Evolutionary conservation across 2,797 vertebrate genomes (phyloP), one percentile per base, ranked within the genome.

Genomic region (Sparus aurata): DNA sequence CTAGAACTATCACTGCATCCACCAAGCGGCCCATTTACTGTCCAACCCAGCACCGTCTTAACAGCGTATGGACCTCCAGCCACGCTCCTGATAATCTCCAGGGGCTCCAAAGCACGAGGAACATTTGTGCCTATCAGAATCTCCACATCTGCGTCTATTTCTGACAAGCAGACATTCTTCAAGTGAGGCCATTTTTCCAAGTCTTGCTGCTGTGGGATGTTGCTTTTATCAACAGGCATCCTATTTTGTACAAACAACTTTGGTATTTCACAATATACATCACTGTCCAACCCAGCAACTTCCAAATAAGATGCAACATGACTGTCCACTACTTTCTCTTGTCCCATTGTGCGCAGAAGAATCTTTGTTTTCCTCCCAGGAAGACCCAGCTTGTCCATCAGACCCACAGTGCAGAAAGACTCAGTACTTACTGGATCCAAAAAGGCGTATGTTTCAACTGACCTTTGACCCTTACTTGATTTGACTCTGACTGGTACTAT

Each of bases 151-250:
- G 70, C 49, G 38, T 74, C 58, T 3, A 80, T 74, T 15, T 73
- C 52, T 45, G 59, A 58, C 22, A 69, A 22, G 15, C 46, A 47
- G 3, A 78, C 63, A 22, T 68, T 5, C 4, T 18, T 75, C 25
- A 86, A 49, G 27, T 75, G 63, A 30, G 79, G 79, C 79, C 72
- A 82, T 23, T 73, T 58, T 30, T 4, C 30, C 5, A 30, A 5
- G 30, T 30, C 30, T 30, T 30, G 30, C 68, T 83, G 41, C 9
- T 15, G 3, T 72, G 70, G 75, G 20, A 87, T 81, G 59, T 81
- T 87, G 27, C 45, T 18, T 13, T 5, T 67, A 4, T 68, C 46
- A 13, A 75, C 71, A 52, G 75, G 78, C 66, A 84, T 75, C 10
- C 20, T 58, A 3, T 22, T 2, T 47, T 85, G 68, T 18, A 73